Base-by-base conservation (phyloP, 2,888 invertebrate genomes). In the Lasius platythorax region DNA sequence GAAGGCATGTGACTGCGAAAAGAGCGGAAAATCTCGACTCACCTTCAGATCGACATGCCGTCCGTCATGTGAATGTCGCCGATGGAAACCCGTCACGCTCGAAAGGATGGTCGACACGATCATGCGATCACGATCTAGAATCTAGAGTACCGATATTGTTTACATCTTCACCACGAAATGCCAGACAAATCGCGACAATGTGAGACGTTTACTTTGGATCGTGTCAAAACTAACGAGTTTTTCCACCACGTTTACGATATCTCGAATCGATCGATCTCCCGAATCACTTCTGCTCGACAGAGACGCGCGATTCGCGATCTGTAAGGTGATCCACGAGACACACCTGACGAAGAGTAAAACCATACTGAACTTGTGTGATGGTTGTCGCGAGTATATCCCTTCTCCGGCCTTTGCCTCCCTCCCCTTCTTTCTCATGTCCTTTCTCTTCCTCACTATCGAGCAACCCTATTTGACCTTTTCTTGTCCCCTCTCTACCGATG, bases 21-120 rank as follows among this genome's bases (percentile, higher is more conserved):
- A 58, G n/a, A 46, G 23, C 30, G 50, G 30, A 40, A 84, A 64
- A 40, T 53, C 28, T 83, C 75, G 23, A 64, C 90, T 88, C 68
- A 91, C 91, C 88, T 83, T 91, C 78, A 91, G 53, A 82, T 89
- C 87, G 81, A 87, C 88, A 88, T 88, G 68, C 56, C 87, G 88
- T 40, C 91, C 91, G 72, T 91, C 91, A 43, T 88, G 89, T 40
- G 87, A 88, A 33, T 87, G 84, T 84, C 91, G 89, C 68, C 91
- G 91, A 88, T 90, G 89, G 88, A 91, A 91, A 84, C 87, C 87
- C 86, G 91, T 91, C 76, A 91, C 91, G 85, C 91, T 91, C 83
- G 91, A 91, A 33, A 91, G 86, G 74, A 91, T 89, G 79, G 90
- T 89, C 74, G 91, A 91, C 84, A 91, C 91, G 85, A 91, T 90